A percentile compares a stretch with the other conserved stretches of the same genome.
phyloP scores from a whole-genome alignment of 1,140 invertebrate genomes.

The Oncopodura yosiiana region DNA sequence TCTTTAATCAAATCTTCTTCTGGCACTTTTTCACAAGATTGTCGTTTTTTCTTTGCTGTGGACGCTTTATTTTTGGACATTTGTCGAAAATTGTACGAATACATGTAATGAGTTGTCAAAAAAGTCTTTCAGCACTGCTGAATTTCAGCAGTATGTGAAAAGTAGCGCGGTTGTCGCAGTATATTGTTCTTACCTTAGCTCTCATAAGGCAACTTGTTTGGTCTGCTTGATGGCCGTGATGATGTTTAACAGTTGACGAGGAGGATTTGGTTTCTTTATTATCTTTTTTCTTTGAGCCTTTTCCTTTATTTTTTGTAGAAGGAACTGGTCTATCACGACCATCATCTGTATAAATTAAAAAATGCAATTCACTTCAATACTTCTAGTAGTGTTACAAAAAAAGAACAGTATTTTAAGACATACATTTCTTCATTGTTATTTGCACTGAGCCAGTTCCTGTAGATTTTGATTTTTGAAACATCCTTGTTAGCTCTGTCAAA shows the following conservation, averaged over 20 bases:
- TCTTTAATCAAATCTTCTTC: no score
- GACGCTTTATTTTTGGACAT: no score
- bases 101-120: no score
- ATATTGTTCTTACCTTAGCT: no score
- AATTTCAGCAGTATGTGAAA: no score
- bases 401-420: constrained; percentile 18
- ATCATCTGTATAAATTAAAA: constrained; percentile 8
- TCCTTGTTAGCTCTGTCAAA: constrained; percentile 42
- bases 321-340: constrained; percentile 9
- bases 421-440: constrained; percentile 46
- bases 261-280: constrained; percentile 4
- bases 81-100: no score
- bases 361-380: not conserved
- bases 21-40: no score
- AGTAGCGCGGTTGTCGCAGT: no score
- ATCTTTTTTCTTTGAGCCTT: constrained; percentile 3
- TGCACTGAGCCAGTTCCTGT: constrained; percentile 41
- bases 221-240: constrained; percentile 2
- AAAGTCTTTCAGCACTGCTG: no score
- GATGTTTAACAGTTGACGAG: constrained; percentile 1
- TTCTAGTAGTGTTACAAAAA: not conserved
- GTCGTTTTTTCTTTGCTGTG: no score
- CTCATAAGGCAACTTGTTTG: constrained; percentile 17
- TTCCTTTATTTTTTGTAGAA: constrained; percentile 2
- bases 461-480: constrained; percentile 42